Percentiles rank a stretch among this genome's conserved stretches.
phyloP scores from a whole-genome alignment of 2,113 vertebrate genomes.

The Podarcis raffonei region DNA sequence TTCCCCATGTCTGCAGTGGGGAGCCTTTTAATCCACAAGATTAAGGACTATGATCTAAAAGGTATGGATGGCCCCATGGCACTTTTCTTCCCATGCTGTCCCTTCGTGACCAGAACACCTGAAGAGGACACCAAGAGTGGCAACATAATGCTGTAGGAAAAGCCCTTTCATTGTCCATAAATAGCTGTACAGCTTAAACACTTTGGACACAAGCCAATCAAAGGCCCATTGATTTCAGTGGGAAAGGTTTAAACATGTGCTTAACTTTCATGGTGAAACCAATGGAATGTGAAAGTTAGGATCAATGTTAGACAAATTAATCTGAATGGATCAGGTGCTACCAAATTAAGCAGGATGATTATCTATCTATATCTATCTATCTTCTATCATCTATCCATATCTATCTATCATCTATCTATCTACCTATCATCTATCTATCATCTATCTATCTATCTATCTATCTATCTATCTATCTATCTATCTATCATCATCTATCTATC shows the following conservation, averaged over 20 bases:
- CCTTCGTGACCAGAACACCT: too few species aligned
- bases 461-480: too few species aligned
- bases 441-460: too few species aligned
- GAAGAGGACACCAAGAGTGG: too few species aligned
- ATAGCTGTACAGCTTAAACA: constrained; percentile 44
- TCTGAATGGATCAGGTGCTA: background rate
- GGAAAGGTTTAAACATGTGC: background rate
- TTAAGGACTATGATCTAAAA: too few species aligned
- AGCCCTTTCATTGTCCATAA: constrained; percentile 49
- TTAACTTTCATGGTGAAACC: background rate
- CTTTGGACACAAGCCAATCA: background rate
- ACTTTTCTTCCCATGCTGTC: too few species aligned
- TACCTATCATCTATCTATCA: too few species aligned
- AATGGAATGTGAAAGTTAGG: too few species aligned
- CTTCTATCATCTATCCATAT: constrained; percentile 7
- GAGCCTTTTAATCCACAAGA: too few species aligned
- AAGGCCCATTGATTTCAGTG: background rate
- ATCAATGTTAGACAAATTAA: background rate
- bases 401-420: too few species aligned
- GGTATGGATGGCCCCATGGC: too few species aligned
- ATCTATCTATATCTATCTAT: constrained; percentile 20
- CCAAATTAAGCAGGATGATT: background rate
- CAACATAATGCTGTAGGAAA: constrained; percentile 1
- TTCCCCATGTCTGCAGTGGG: background rate
- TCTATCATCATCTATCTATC: too few species aligned